Conservation (phyloP, 2,113 vertebrate genomes). For the Tragulus kanchil region DNA sequence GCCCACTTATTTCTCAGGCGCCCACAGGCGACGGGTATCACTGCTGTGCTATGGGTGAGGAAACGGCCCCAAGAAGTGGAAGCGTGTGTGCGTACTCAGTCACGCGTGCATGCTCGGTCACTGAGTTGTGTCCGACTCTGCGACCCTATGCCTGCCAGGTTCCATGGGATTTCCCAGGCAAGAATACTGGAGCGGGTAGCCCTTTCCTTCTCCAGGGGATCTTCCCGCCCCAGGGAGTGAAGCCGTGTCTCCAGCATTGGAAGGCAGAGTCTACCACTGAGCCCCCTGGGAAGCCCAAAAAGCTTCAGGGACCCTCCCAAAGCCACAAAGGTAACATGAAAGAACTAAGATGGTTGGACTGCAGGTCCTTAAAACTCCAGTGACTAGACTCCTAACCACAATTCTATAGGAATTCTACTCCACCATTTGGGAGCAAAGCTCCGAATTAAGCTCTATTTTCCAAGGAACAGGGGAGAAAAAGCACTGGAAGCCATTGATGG, state of each 20-base stretch:
- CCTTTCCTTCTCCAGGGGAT: neutral
- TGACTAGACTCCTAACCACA: neutral
- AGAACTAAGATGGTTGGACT: no score
- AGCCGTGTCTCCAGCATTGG: neutral
- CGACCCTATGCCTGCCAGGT: neutral
- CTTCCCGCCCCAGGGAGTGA: neutral
- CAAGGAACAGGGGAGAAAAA: neutral
- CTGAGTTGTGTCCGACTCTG: neutral
- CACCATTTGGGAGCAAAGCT: no score
- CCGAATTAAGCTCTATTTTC: neutral
- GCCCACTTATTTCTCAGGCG: fast-evolving
- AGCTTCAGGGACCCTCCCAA: neutral
- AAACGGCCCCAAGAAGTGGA: neutral
- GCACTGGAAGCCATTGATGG: neutral
- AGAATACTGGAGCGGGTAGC: neutral
- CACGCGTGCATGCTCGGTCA: neutral
- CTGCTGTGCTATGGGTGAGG: neutral
- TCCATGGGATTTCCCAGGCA: neutral
- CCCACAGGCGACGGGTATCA: fast-evolving
- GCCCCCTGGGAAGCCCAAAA: neutral
- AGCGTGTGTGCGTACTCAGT: neutral
- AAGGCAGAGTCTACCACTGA: neutral
- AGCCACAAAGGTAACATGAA: fast-evolving
- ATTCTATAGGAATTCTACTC: neutral
- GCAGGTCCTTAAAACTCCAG: neutral